phyloP scores from a whole-genome alignment of 2,113 vertebrate genomes.

The Limanda limanda region DNA sequence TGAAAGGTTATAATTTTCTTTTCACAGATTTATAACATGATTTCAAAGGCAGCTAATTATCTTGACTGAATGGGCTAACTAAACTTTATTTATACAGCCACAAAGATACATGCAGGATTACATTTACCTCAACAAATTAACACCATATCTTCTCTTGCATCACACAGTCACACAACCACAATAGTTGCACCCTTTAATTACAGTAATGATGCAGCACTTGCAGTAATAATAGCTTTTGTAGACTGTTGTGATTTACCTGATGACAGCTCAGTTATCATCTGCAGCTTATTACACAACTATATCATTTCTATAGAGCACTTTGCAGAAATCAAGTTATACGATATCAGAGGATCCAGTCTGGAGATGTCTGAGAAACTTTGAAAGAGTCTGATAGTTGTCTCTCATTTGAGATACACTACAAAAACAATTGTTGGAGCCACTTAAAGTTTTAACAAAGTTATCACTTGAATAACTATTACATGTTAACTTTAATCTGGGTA shows the following conservation, averaged over 20 bases:
- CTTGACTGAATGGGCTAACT: neutral
- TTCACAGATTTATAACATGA: neutral
- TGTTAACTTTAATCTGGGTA: too few species aligned
- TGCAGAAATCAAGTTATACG: too few species aligned
- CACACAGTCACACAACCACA: neutral
- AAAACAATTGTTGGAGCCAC: too few species aligned
- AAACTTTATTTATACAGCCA: neutral
- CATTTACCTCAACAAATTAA: neutral
- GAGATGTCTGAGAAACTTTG: too few species aligned
- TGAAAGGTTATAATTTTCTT: neutral
- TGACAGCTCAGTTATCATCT: neutral
- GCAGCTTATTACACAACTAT: neutral
- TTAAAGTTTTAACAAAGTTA: too few species aligned
- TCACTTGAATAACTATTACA: too few species aligned
- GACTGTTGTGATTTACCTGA: neutral
- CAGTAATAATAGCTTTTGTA: conserved; percentile 3
- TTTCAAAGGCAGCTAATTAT: too few species aligned
- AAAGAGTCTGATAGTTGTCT: too few species aligned
- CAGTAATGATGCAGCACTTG: neutral
- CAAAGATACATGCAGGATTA: neutral
- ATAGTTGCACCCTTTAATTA: neutral
- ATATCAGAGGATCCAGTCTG: too few species aligned
- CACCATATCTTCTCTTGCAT: neutral
- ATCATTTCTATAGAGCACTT: too few species aligned
- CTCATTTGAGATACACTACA: too few species aligned